Evolutionary conservation across 2,113 vertebrate species (phyloP).

Genomic region (Caloenas nicobarica): DNA sequence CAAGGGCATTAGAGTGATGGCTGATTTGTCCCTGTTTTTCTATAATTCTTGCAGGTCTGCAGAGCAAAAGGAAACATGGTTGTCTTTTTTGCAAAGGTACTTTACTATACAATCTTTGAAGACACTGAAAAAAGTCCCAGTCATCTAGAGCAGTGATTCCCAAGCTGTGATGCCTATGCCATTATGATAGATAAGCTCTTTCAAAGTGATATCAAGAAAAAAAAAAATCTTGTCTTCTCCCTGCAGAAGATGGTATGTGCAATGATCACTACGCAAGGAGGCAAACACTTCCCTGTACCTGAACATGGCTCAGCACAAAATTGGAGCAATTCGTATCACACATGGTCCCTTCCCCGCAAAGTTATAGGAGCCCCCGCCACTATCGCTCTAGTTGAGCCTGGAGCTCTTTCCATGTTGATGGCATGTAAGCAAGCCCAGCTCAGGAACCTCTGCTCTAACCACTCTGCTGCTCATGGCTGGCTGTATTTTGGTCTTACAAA

Average conservation of each 20-base stretch:
- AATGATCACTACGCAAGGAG: background rate
- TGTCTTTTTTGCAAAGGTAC: constrained; percentile 90
- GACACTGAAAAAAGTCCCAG: background rate
- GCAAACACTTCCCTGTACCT: background rate
- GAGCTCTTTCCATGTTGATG: background rate
- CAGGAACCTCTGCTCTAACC: background rate
- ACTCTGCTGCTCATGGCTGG: background rate
- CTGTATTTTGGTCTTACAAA: background rate
- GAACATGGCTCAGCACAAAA: background rate
- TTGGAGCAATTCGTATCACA: background rate
- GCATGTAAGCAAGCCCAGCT: background rate
- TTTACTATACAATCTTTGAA: constrained; percentile 5
- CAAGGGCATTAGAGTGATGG: background rate
- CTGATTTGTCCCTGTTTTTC: constrained; percentile 38
- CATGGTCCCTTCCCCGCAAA: background rate
- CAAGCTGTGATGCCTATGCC: background rate
- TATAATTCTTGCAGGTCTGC: constrained; percentile 79
- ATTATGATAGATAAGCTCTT: background rate
- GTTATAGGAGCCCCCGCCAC: background rate
- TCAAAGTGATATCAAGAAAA: background rate
- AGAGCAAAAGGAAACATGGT: constrained; percentile 91
- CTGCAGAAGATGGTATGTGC: background rate
- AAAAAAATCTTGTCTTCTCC: background rate
- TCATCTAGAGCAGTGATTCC: background rate
- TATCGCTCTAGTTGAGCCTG: background rate